Evolutionary conservation across 2,797 vertebrate species (phyloP).

Genomic region (Chloroceryle amazona): DNA sequence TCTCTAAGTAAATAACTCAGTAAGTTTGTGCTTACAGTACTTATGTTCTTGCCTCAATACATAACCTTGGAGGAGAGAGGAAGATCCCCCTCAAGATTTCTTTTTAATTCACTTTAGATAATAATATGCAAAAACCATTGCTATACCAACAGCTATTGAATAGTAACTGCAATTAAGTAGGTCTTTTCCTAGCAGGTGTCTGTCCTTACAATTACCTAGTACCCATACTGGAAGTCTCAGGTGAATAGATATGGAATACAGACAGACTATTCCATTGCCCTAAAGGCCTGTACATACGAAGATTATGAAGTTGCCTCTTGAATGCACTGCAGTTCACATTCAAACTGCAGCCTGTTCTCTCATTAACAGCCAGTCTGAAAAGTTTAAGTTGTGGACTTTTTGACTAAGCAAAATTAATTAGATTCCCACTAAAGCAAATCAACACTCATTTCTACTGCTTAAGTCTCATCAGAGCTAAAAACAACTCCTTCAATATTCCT

Average conservation of each 20-base stretch:
- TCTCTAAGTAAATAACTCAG: not conserved
- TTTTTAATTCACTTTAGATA: not conserved
- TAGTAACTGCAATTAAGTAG: slow-evolving; percentile 24
- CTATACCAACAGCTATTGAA: not conserved
- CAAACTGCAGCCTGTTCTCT: not conserved
- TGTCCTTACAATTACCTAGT: not conserved
- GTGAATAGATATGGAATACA: not conserved
- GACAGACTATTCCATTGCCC: not conserved
- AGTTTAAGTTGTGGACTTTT: not conserved
- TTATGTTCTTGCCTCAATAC: not conserved
- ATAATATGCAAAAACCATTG: not conserved
- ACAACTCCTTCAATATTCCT: not conserved
- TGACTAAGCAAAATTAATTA: not conserved
- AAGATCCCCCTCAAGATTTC: not conserved
- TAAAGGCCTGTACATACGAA: not conserved
- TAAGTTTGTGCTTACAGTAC: not conserved
- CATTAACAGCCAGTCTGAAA: not conserved
- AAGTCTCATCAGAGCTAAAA: not conserved
- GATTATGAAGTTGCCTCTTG: not conserved
- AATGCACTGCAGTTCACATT: not conserved
- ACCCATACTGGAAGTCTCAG: not conserved
- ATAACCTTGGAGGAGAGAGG: not conserved
- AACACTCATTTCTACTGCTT: not conserved
- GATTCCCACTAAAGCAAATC: not conserved
- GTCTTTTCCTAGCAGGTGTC: not conserved